These are phyloP conservation scores for Zaprionus inermis DNA, from an alignment of 1,140 invertebrate species.

Conservation along the genomic window DNA sequence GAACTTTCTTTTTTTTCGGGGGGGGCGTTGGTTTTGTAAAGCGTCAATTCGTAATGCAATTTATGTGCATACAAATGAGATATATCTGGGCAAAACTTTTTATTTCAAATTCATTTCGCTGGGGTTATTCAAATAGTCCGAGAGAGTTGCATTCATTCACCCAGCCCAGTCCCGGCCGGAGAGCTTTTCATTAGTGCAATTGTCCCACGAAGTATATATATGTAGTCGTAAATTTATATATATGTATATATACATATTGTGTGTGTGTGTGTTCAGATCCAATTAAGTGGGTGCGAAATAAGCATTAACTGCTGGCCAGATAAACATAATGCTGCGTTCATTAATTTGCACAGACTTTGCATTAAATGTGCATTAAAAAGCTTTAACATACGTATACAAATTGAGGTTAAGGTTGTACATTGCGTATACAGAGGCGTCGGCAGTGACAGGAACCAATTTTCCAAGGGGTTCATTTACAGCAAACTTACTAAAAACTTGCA, in stretches of 20 bases:
- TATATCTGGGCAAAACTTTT: conserved; percentile 31
- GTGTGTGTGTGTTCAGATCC: conserved; percentile 9
- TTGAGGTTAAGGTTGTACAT: neutral
- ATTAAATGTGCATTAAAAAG: conserved; percentile 39
- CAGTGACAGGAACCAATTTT: neutral
- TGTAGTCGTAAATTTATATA: conserved; percentile 1
- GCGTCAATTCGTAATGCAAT: conserved; percentile 56
- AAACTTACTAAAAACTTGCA: neutral
- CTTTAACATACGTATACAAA: neutral
- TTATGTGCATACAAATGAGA: conserved; percentile 62
- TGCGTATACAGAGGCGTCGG: neutral
- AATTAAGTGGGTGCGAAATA: conserved; percentile 35
- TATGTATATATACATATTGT: conserved; percentile 1
- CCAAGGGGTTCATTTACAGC: neutral
- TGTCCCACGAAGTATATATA: neutral
- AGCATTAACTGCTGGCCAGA: conserved; percentile 15
- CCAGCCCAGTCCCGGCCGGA: neutral
- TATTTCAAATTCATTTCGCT: conserved; percentile 36
- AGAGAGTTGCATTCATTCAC: conserved; percentile 3
- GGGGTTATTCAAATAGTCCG: conserved; percentile 38
- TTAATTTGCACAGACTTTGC: conserved; percentile 20
- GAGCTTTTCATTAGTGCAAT: conserved; percentile 28
- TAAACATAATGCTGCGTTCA: conserved; percentile 16
- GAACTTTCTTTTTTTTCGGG: conserved; percentile 5
- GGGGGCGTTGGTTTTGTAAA: conserved; percentile 7